Evolutionary conservation across 2,797 vertebrate species (phyloP).

Genomic region (Discoglossus pictus): DNA sequence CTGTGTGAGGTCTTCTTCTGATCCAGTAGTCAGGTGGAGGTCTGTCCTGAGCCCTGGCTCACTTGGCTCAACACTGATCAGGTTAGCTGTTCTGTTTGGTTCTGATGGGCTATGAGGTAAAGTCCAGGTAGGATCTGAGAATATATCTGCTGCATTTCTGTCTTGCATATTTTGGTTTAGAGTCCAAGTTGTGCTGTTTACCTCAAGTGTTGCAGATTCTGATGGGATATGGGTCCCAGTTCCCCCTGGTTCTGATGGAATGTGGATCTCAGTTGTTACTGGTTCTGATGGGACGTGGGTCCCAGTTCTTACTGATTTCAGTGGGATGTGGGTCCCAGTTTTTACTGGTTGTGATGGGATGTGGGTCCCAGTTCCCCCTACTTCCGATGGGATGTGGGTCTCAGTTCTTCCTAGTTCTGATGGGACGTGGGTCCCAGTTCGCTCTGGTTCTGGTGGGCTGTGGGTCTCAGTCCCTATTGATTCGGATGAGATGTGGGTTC

Average conservation of each 20-base stretch:
- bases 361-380: background rate
- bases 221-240: background rate
- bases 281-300: background rate
- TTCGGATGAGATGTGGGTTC: background rate
- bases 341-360: background rate
- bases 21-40: background rate
- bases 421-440: background rate
- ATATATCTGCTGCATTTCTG: background rate
- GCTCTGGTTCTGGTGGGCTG: background rate
- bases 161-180: background rate
- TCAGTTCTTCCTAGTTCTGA: background rate
- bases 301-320: background rate
- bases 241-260: background rate
- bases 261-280: background rate
- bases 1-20: background rate
- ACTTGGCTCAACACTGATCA: too few relatives aligned
- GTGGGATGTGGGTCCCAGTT: background rate
- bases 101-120: background rate
- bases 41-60: too few relatives aligned
- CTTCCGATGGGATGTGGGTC: background rate
- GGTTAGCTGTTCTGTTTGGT: background rate
- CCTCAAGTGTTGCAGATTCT: background rate
- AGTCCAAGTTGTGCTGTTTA: too few relatives aligned
- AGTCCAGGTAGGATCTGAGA: constrained; percentile 2
- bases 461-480: background rate